Evolutionary conservation across 2,113 vertebrate genomes (phyloP).

Genomic region (Haemorhous mexicanus): DNA sequence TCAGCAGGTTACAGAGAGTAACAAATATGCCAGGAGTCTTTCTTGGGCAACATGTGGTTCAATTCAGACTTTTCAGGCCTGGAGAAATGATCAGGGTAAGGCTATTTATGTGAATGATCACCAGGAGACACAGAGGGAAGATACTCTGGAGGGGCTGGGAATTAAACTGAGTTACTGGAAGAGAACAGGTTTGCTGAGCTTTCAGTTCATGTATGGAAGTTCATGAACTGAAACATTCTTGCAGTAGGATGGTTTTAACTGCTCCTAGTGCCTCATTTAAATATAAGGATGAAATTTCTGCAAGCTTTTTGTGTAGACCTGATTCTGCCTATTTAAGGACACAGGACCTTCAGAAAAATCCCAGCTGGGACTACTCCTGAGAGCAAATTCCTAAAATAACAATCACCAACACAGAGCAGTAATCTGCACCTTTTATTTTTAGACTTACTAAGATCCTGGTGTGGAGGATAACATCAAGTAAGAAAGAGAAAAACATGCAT

Average conservation of each 20-base stretch:
- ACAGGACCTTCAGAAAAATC: background rate
- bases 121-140: background rate
- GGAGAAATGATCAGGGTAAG: background rate
- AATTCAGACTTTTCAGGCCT: background rate
- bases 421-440: slow-evolving; percentile 19
- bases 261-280: background rate
- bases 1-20: background rate
- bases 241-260: background rate
- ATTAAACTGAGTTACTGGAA: background rate
- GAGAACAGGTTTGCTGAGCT: background rate
- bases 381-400: background rate
- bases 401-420: background rate
- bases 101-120: background rate
- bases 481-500: background rate
- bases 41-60: background rate
- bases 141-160: background rate
- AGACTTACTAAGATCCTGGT: background rate
- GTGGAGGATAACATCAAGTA: background rate
- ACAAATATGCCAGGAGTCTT: background rate
- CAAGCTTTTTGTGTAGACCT: background rate
- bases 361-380: background rate
- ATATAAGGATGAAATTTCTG: background rate
- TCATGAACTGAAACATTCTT: background rate
- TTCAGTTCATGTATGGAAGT: background rate
- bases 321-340: background rate